These are phyloP conservation scores for Rallus limicola DNA, from an alignment of 2,113 vertebrate genomes.

Conservation along the genomic window DNA sequence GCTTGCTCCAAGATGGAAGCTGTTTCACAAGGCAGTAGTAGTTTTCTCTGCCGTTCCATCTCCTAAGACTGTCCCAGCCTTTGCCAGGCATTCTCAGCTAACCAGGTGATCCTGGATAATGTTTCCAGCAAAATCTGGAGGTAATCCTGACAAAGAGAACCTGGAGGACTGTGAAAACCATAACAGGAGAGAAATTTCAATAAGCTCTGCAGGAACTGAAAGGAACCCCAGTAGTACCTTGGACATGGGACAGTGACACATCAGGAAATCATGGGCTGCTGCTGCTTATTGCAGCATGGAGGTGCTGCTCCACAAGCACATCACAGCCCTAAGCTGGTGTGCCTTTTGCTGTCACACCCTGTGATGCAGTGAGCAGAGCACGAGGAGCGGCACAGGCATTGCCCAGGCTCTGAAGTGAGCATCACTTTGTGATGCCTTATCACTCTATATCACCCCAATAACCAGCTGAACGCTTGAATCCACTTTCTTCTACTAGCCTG, in stretches of 20 bases:
- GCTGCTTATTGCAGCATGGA: neutral
- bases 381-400: neutral
- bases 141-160: neutral
- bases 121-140: neutral
- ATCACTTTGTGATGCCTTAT: fast-evolving
- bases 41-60: neutral
- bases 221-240: neutral
- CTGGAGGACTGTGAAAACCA: neutral
- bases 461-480: neutral
- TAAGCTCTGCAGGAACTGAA: neutral
- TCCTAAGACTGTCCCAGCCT: neutral
- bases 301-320: neutral
- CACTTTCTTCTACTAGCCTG: neutral
- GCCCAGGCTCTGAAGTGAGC: neutral
- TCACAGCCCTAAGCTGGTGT: too few relatives aligned
- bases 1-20: neutral
- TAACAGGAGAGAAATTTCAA: neutral
- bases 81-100: neutral
- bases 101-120: neutral
- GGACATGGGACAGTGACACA: neutral
- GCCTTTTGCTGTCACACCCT: neutral
- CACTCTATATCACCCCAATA: neutral
- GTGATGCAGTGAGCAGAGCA: neutral
- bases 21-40: neutral
- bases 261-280: neutral